phyloP scores from a whole-genome alignment of 2,113 vertebrate species.

The Actinemys pallida region DNA sequence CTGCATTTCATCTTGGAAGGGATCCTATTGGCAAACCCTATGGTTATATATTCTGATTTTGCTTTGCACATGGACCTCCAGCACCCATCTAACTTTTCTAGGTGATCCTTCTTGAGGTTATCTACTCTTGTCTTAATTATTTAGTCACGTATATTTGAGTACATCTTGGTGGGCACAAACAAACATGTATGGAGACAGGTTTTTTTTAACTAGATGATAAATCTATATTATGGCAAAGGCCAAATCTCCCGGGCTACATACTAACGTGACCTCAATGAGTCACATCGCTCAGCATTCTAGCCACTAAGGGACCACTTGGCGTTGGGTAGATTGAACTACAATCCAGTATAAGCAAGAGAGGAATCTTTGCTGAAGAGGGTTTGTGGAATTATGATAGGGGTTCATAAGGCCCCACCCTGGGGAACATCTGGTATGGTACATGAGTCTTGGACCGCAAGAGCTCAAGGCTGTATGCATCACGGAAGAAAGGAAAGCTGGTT shows the following conservation, averaged over 20 bases:
- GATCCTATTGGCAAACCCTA: not conserved
- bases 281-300: not conserved
- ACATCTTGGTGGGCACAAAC: not conserved
- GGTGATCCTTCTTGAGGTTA: not conserved
- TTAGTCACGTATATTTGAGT: not conserved
- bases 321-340: not conserved
- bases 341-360: not conserved
- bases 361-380: not conserved
- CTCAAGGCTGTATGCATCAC: not conserved
- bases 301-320: not conserved
- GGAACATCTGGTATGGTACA: not conserved
- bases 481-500: not conserved
- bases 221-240: not conserved
- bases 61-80: not conserved
- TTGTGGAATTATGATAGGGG: not conserved
- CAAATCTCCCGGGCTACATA: not conserved
- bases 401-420: not conserved
- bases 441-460: not conserved
- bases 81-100: not conserved
- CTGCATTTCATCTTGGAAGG: accelerated
- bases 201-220: not conserved
- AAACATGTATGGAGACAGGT: not conserved
- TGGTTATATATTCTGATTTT: not conserved
- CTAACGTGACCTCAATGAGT: not conserved
- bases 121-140: not conserved